Conservation (phyloP, 2,888 invertebrate species). For the Beris morrisii region DNA sequence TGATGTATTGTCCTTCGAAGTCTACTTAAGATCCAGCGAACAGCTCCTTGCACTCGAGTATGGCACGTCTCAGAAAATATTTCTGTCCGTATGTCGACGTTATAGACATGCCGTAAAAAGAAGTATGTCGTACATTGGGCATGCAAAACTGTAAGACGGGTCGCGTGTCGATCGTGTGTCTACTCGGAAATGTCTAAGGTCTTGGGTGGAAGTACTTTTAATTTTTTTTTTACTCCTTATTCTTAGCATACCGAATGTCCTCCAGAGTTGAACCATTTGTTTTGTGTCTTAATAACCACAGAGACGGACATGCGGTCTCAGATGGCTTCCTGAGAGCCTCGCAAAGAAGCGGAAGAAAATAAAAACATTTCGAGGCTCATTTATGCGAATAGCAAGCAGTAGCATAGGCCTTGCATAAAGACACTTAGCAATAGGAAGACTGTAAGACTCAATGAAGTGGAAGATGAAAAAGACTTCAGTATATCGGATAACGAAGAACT, state of each 20-base stretch:
- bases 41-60: not conserved
- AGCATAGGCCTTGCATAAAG: not conserved
- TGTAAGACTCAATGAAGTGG: slow-evolving; percentile 19
- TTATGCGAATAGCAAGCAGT: slow-evolving; percentile 26
- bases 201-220: slow-evolving; percentile 1
- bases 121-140: not conserved
- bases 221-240: not conserved
- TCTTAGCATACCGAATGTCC: not conserved
- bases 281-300: slow-evolving; percentile 18
- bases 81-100: not conserved
- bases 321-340: slow-evolving; percentile 26
- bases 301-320: slow-evolving; percentile 9
- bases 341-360: not conserved
- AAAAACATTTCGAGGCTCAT: slow-evolving; percentile 17
- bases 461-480: slow-evolving; percentile 7
- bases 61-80: not conserved
- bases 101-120: not conserved
- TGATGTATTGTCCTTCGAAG: slow-evolving; percentile 32
- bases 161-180: slow-evolving; percentile 39
- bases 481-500: too few relatives aligned
- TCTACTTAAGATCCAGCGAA: not conserved
- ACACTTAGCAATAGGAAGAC: slow-evolving; percentile 4
- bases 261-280: too few relatives aligned
- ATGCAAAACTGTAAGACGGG: slow-evolving; percentile 25
- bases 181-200: slow-evolving; percentile 6